Evolutionary conservation across 1,140 invertebrate species (phyloP).

Genomic region (Eupeodes corollae): DNA sequence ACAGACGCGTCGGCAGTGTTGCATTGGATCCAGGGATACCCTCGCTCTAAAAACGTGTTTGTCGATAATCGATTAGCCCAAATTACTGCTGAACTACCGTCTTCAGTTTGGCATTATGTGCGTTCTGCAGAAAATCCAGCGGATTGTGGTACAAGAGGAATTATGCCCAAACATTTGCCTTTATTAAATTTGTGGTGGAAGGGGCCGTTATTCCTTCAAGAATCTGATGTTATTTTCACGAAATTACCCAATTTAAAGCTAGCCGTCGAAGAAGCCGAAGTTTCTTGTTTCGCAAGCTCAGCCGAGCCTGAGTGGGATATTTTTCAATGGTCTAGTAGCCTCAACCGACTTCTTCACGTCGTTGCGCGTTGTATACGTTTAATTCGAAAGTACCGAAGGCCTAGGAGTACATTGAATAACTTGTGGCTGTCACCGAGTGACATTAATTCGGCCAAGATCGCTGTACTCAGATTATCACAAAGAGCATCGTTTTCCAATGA

Average conservation of each 20-base stretch:
- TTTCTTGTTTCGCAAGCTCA: background rate
- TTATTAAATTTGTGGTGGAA: conserved; percentile 4
- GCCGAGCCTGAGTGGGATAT: background rate
- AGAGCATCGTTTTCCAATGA: background rate
- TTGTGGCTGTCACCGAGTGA: background rate
- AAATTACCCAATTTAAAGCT: background rate
- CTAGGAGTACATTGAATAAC: background rate
- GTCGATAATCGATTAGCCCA: conserved; percentile 19
- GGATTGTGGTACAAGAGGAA: conserved; percentile 14
- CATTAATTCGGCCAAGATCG: background rate
- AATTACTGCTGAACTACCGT: conserved; percentile 12
- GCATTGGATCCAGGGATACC: conserved; percentile 4
- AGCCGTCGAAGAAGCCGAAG: background rate
- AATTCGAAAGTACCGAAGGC: background rate
- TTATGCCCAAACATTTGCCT: conserved; percentile 1
- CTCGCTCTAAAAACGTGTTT: conserved; percentile 16
- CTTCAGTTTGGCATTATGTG: conserved; percentile 19
- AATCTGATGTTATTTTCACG: background rate
- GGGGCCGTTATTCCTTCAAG: conserved; percentile 1
- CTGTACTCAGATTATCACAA: conserved; percentile 3
- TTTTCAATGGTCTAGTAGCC: conserved; percentile 1
- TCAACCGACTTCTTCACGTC: background rate
- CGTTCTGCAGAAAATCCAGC: conserved; percentile 16
- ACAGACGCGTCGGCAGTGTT: conserved; percentile 10
- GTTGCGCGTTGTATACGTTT: conserved; percentile 1